These are phyloP conservation scores for Corydoras maculifer DNA, from an alignment of 2,113 vertebrate species.

Conservation along the genomic window DNA sequence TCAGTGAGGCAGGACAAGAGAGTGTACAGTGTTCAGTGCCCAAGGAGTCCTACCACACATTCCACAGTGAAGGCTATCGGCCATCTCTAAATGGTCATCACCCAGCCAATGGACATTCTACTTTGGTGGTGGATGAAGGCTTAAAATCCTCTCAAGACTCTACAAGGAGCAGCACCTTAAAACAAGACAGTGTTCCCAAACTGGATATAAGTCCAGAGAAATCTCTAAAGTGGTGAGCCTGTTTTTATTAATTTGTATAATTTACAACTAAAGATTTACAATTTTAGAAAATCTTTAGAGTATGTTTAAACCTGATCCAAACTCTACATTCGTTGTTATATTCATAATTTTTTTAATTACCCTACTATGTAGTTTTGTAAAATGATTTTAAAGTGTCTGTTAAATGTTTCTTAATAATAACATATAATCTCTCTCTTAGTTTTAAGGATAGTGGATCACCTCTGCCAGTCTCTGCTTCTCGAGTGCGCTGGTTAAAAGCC, in stretches of 20 bases:
- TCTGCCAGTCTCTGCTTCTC: constrained; percentile 74
- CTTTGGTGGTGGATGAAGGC: constrained; percentile 52
- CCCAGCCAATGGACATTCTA: constrained; percentile 57
- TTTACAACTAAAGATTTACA: too few species aligned
- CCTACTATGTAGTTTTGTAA: too few species aligned
- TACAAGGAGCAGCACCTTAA: constrained; percentile 32
- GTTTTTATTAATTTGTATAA: neutral
- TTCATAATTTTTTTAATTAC: too few species aligned
- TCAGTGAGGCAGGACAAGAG: constrained; percentile 84
- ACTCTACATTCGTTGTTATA: too few species aligned
- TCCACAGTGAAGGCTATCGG: constrained; percentile 64
- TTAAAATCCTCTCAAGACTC: constrained; percentile 54
- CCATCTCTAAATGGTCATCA: constrained; percentile 55
- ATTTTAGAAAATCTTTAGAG: too few species aligned
- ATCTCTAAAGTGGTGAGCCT: constrained; percentile 50
- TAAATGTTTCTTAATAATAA: neutral
- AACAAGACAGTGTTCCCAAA: constrained; percentile 41
- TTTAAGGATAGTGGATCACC: constrained; percentile 65
- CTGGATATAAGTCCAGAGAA: constrained; percentile 48
- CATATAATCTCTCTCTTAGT: constrained; percentile 39
- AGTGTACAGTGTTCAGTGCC: constrained; percentile 70
- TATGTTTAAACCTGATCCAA: too few species aligned
- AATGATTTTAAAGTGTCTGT: neutral
- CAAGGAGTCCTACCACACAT: constrained; percentile 74
- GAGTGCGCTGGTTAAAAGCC: constrained; percentile 85